These are phyloP conservation scores for Ooceraea biroi DNA, from an alignment of 1,140 invertebrate genomes.

Conservation along the genomic window DNA sequence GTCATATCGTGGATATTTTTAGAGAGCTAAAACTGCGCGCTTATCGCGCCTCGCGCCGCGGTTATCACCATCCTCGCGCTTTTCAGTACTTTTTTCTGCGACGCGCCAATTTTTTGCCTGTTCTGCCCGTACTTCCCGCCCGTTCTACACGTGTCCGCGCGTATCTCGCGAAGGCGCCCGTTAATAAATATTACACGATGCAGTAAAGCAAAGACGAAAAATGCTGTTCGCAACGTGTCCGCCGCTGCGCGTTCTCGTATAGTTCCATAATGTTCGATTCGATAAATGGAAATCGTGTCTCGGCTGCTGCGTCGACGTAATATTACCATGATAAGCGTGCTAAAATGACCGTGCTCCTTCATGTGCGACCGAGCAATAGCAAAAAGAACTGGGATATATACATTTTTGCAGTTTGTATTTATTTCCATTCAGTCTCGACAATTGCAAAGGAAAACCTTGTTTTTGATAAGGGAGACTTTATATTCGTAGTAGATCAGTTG, in stretches of 20 bases:
- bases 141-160: not conserved
- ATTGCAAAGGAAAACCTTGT: too few relatives aligned
- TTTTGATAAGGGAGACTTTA: too few relatives aligned
- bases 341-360: not conserved
- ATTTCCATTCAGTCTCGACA: too few relatives aligned
- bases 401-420: too few relatives aligned
- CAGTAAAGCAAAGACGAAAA: too few relatives aligned
- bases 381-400: not conserved
- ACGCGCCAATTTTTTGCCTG: constrained; percentile 17
- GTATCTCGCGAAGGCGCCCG: too few relatives aligned
- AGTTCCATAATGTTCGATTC: constrained; percentile 2
- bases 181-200: too few relatives aligned
- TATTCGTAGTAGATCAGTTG: too few relatives aligned
- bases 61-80: constrained; percentile 49
- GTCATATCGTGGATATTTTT: constrained; percentile 55
- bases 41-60: constrained; percentile 61
- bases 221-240: not conserved
- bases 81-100: constrained; percentile 26
- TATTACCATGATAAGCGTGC: not conserved
- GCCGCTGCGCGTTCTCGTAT: not conserved
- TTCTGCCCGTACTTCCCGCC: not conserved
- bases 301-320: not conserved
- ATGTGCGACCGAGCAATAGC: not conserved
- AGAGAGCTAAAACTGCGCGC: constrained; percentile 58
- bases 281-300: not conserved